Conservation (phyloP, 2,797 vertebrate species). For the Crenuchus spilurus region DNA sequence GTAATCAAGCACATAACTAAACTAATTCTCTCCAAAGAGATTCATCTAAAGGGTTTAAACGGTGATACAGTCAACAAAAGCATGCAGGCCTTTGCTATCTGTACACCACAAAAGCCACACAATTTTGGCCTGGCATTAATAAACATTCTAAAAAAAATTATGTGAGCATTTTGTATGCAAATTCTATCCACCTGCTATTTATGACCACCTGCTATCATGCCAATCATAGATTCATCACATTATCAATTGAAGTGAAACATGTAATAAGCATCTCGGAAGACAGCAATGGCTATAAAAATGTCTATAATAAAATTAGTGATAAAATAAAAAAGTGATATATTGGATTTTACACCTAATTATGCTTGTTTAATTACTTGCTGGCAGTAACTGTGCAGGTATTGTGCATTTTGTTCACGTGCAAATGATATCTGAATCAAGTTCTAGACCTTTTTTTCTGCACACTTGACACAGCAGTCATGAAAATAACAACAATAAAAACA, state of each 20-base stretch:
- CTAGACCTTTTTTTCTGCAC: too few relatives aligned
- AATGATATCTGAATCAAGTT: too few relatives aligned
- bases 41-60: slow-evolving; percentile 19
- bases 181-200: not conserved
- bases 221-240: not conserved
- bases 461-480: too few relatives aligned
- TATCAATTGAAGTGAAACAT: not conserved
- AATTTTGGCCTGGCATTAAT: slow-evolving; percentile 15
- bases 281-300: not conserved
- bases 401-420: too few relatives aligned
- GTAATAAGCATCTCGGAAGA: not conserved
- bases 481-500: too few relatives aligned
- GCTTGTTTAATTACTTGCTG: too few relatives aligned
- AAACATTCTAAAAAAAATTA: not conserved
- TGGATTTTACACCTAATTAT: too few relatives aligned
- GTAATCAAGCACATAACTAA: slow-evolving; percentile 44
- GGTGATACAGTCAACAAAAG: slow-evolving; percentile 1
- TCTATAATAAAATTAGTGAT: too few relatives aligned
- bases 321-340: not conserved
- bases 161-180: slow-evolving; percentile 5
- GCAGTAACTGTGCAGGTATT: too few relatives aligned
- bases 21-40: slow-evolving; percentile 43
- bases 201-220: not conserved
- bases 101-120: not conserved
- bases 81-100: not conserved